Base-by-base conservation (phyloP, 2,113 vertebrate species). In the Apodemus sylvaticus region DNA sequence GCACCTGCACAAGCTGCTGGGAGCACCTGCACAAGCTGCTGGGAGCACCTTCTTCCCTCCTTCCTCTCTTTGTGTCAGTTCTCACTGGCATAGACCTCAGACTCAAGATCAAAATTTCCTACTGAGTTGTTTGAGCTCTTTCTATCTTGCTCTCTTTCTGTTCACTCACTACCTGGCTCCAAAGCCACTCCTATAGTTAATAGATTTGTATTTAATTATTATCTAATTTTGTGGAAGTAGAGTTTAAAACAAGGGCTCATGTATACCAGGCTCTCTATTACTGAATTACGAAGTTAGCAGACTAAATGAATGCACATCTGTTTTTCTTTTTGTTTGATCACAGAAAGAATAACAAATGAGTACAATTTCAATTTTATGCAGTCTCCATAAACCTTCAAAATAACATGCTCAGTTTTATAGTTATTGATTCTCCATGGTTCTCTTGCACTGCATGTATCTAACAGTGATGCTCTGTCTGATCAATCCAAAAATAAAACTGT, bases 401-500 rank as follows among this genome's bases (percentile, higher is more conserved):
- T n/a, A 71, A 31, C 6, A 29, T 24, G 5, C 42, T 19, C 16
- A 58, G n/a, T 92, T 83, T 82, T 60, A 39, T 17, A 55, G 42
- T 83, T 93, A 14, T 86, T 81, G 20, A 39, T 60, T 31, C 64
- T 7, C 24, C n/a, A 14, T 14, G 12, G 58, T 89, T 53, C 26
- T 39, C 74, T 87, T 58, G 39, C 19, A 74, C 78, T 42, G 7
- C 62, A 87, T 74, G 83, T 70, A 86, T 91, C 76, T 39, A 81
- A 95, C 36, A 76, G 9, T 36, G 29, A 53, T 89, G 93, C 87
- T 92, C 66, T 62, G 4, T 64, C 78, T 20, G 22, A 76, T 89
- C 85, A 48, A 79, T 86, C n/a, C 81, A 86, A 86, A 96, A 76
- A 94, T 71, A 82, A 92, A 73, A n/a, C 92, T 86, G 85, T 79